Evolutionary conservation across 2,888 invertebrate genomes (phyloP), one percentile per base, ranked within the genome.

Genomic region (Andrena bucephala): DNA sequence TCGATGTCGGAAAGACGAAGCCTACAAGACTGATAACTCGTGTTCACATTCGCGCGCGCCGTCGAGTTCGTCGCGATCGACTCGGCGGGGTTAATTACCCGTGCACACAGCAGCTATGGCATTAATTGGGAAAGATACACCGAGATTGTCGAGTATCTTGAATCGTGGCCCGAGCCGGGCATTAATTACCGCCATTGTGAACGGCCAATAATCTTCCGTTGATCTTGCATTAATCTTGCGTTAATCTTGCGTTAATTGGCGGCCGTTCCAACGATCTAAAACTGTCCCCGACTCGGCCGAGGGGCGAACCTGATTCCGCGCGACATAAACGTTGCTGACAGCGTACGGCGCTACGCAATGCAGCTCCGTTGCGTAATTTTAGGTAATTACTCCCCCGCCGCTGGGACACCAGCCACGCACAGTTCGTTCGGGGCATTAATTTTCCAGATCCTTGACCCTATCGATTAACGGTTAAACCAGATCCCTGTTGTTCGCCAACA

Each of bases 171-270:
- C 60, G 20, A 20, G 10, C 60, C 67, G 31, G 24, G 57, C 57
- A 77, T 85, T 87, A 76, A 84, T 78, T 83, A 79, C 79, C 67
- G 52, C 74, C 62, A 79, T 77, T 81, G 72, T 77, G 57, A 13
- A 13, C 57, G 83, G 73, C 84, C 82, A 86, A 89, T 77, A 83
- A 83, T 74, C 84, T 86, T 87, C 84, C 79, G 85, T 86, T 16
- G 42, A 42, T 42, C 42, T 42, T 42, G 42, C 42, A 16, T 42
- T 42, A 42, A 42, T 42, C 42, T 42, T 16, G 16, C 42, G 42
- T 42, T 89, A 85, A 89, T 87, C 87, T 84, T 62, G 68, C 72
- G 79, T 82, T 89, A 89, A 89, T 89, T 87, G 84, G 83, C 83
- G 75, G 66, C 57, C 63, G 71, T 60, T 20, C 70, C 54, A 10